Evolutionary conservation across 2,888 invertebrate genomes (phyloP).

Genomic region (Idaea biselata): DNA sequence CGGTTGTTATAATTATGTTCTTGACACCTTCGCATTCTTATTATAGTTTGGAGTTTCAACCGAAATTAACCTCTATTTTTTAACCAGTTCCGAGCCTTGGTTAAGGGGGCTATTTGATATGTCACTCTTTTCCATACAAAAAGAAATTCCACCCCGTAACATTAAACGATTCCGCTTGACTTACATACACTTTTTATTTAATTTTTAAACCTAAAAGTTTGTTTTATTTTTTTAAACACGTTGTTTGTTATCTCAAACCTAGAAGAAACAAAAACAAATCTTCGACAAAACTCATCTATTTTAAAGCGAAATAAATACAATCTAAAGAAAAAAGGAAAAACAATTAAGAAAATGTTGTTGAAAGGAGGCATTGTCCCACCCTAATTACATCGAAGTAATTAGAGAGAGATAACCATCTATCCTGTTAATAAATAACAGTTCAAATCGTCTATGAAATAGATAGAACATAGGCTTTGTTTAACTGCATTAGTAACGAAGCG

Average conservation of each 20-base stretch:
- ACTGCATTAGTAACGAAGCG: not conserved
- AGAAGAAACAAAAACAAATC: not conserved
- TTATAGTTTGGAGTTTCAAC: too few species aligned
- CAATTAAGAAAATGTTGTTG: not conserved
- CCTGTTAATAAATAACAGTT: not conserved
- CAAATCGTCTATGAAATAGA: slow-evolving; percentile 1
- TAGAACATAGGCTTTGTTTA: not conserved
- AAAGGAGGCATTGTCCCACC: not conserved
- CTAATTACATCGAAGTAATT: not conserved
- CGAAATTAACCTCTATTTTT: too few species aligned
- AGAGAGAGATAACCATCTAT: not conserved
- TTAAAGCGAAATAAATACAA: not conserved
- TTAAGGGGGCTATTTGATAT: too few species aligned
- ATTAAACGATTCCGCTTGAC: too few species aligned
- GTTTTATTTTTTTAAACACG: too few species aligned
- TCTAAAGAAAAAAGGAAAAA: not conserved
- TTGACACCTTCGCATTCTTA: too few species aligned
- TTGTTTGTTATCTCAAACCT: not conserved
- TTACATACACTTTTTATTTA: too few species aligned
- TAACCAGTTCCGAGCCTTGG: too few species aligned
- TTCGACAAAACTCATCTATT: not conserved
- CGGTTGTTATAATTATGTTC: too few species aligned
- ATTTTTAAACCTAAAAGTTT: too few species aligned
- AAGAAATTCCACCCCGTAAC: too few species aligned
- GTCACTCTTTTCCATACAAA: too few species aligned